Evolutionary conservation across 2,113 vertebrate genomes (phyloP), one percentile per base, ranked within the genome.

Genomic region (Saimiri boliviensis): DNA sequence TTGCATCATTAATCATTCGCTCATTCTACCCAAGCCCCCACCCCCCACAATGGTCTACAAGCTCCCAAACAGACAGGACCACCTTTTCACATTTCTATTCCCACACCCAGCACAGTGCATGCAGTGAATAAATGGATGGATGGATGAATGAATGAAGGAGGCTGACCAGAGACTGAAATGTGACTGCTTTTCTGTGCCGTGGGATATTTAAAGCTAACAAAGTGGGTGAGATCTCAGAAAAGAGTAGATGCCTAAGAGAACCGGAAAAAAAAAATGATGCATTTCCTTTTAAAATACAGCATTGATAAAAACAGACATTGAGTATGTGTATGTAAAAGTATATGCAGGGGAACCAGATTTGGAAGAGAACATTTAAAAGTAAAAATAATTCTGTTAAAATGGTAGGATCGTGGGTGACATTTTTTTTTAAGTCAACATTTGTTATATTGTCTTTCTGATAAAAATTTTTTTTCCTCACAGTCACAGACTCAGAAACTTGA

Each of bases 251-350:
- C 17, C 66, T 54, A 89, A 94, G 13, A 92, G 68, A 89, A 84
- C 10, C 66, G 52, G 37, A 11, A 21, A 17, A 81, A 16, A 25
- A 16, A 81, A 70, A 68, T 47, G 8, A 80, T 2, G 37, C 13
- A 27, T 58, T 94, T 98, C 82, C 82, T 81, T 95, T 97, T 77
- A 30, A 93, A 91, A 94, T 71, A 63, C 27, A 87, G 13, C 25
- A 16, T 7, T 86, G 23, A 94, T 88, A 47, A 83, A 96, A 87
- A 86, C 68, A 84, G 58, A 88, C 45, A 94, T 40, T 71, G 74
- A 86, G 30, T 60, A 35, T 56, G 30, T 54, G 40, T 82, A 1
- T 86, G 47, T 66, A 80, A 89, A 97, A 94, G 79, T 82, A 74
- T 40, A 19, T 79, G 73, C 30, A 8, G 70, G 84, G 19, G 60